Base-by-base conservation (phyloP, 2,888 invertebrate genomes). In the Drosophila suboccidentalis region DNA sequence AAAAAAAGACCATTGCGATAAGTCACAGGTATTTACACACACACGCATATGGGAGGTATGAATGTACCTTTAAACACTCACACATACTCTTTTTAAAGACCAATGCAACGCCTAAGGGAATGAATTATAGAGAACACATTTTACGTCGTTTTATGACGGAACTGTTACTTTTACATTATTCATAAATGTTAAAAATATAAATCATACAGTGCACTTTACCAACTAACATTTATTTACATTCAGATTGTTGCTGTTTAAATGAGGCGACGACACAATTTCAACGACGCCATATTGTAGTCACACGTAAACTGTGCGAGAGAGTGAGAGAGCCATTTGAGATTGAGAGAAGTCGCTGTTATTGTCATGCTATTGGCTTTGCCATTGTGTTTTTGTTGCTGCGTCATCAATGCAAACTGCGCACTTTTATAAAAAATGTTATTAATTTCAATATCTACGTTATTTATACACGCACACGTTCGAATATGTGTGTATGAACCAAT, bases 381-480 rank as follows among this genome's bases (percentile, higher is more conserved):
- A 81, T 84, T 84, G 84, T 80, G 73, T 68, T 73, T 82, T 80
- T 80, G 89, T 85, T 87, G 88, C 82, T 84, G 84, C 84, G 84
- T 84, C 84, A 84, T 87, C 90, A 85, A 73, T 89, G 88, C 90
- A 78, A 87, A 84, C 84, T 84, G 84, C 84, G 84, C 84, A 84
- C 73, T 89, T 84, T 75, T 69, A 64, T 68, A 13, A 15, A 43
- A 53, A 61, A 72, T 59, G 19, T 69, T 57, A 58, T 67, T 73
- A 50, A 63, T 65, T 70, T 70, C 38, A 71, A 69, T 63, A 64
- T 64, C 50, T 79, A 39, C 38, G 19, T 47, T 47, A 38, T 47
- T 46, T 13, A 38, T 54, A 43, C 26, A 34, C n/a, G 34, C 17
- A 41, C 13, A 47, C 5, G 32, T 44, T 9, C n/a, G 2, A 17